These are phyloP conservation scores for Drosophila infuscata DNA, from an alignment of 2,888 invertebrate genomes.

Conservation along the genomic window DNA sequence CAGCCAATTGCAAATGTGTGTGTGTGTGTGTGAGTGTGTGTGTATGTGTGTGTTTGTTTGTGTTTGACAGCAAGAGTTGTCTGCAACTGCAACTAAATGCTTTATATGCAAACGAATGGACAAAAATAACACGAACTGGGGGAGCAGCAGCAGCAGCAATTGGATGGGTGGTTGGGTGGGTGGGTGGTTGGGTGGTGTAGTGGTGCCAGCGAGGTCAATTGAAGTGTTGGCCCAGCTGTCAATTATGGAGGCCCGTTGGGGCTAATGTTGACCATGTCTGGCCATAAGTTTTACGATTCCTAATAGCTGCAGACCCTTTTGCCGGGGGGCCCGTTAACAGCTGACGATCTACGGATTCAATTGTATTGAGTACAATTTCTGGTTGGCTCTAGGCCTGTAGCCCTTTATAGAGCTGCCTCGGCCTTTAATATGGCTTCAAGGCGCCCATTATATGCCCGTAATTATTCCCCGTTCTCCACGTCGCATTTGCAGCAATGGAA, in stretches of 20 bases:
- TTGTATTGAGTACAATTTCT: constrained; percentile 19
- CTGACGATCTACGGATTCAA: constrained; percentile 36
- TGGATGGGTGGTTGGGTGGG: neutral
- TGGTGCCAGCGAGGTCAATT: constrained; percentile 33
- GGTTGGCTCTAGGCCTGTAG: constrained; percentile 12
- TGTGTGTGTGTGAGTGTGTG: neutral
- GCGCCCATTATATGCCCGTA: constrained; percentile 41
- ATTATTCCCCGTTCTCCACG: constrained; percentile 16
- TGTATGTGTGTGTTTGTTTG: neutral
- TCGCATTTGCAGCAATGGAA: constrained; percentile 55
- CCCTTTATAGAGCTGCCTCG: neutral
- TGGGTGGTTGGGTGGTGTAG: neutral
- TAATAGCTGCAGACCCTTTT: constrained; percentile 35
- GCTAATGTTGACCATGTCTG: constrained; percentile 46
- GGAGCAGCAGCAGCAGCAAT: neutral
- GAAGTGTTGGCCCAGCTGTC: constrained; percentile 64
- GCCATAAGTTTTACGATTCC: constrained; percentile 56
- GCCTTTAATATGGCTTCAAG: constrained; percentile 46
- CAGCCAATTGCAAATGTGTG: neutral
- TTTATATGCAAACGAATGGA: constrained; percentile 46
- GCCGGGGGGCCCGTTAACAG: constrained; percentile 34
- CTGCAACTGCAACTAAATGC: constrained; percentile 46
- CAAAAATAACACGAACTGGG: constrained; percentile 1
- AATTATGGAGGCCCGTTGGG: constrained; percentile 57
- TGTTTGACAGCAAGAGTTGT: constrained; percentile 1